Evolutionary conservation across 2,888 invertebrate species (phyloP), one percentile per base, ranked within the genome.

Genomic region (Belgica antarctica): DNA sequence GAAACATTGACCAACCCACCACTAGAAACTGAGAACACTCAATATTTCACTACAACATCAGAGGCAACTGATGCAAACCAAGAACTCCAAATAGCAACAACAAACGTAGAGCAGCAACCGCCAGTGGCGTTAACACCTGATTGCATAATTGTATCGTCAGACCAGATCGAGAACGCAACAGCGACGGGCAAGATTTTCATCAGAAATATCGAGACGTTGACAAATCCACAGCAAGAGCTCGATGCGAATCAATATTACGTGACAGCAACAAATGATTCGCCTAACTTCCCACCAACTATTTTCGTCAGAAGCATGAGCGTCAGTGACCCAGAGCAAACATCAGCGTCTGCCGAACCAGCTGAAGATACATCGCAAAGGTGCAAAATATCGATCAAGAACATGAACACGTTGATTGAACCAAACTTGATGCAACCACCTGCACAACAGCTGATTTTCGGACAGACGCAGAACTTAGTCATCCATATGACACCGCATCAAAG

Each of bases 141-240:
- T 12, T 66, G 65, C 25, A 47, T 66, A 1, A 66, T 66, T 3
- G 47, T 66, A 1, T 25, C 65, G 1, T 46, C 65, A 2, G 65
- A 66, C n/a, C n/a, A n/a, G n/a, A n/a, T n/a, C n/a, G n/a, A n/a
- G n/a, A n/a, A n/a, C n/a, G n/a, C n/a, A n/a, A n/a, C n/a, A n/a
- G n/a, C n/a, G n/a, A n/a, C n/a, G n/a, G n/a, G 46, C 66, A 79
- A 78, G 72, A 80, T 79, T 46, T 79, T 78, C 1, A 79, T 80
- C 15, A 78, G 79, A 72, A 80, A 78, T 71, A 78, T 79, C 3
- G 79, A 79, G 71, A 78, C 78, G 1, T 73, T 80, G 1, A 72
- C 78, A 1, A 78, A 80, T 63, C 77, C 79, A n/a, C 22, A 34
- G 1, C 46, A 46, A 24, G 25, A 28, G 19, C 19, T 19, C 17